A percentile compares a stretch with the other conserved stretches of the same genome.
phyloP scores from a whole-genome alignment of 2,797 vertebrate species.

The Mormyrus proboscirostris region DNA sequence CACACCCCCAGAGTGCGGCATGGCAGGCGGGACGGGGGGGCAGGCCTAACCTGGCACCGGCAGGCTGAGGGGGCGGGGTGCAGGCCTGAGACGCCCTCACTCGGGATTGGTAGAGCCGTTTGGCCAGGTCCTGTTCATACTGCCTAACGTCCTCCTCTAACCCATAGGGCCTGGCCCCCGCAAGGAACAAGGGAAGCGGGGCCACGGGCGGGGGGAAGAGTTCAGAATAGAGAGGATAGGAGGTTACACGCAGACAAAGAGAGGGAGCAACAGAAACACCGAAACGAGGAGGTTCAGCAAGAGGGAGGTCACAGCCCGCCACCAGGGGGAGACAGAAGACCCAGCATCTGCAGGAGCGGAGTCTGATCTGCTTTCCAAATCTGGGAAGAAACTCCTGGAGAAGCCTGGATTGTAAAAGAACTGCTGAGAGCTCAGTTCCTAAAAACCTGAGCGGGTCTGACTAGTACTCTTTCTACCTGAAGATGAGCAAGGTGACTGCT shows the following conservation, averaged over 20 bases:
- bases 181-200: constrained; percentile 32
- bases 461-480: neutral
- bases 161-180: constrained; percentile 66
- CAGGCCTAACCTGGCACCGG: constrained; percentile 74
- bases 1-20: constrained; percentile 63
- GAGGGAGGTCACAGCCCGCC: constrained; percentile 16
- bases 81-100: constrained; percentile 71
- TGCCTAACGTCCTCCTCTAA: constrained; percentile 89
- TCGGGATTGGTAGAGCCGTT: constrained; percentile 83
- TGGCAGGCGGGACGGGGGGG: constrained; percentile 52
- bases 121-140: constrained; percentile 90
- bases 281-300: constrained; percentile 41
- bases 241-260: constrained; percentile 37
- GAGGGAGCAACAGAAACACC: constrained; percentile 41
- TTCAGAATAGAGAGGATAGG: constrained; percentile 39
- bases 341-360: neutral
- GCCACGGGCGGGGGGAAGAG: constrained; percentile 33
- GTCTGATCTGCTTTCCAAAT: neutral
- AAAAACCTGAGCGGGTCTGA: neutral
- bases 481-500: neutral
- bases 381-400: neutral
- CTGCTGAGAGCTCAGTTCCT: neutral
- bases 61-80: constrained; percentile 44
- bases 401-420: neutral
- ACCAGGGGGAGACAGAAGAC: constrained; percentile 20